Evolutionary conservation across 2,113 vertebrate species (phyloP), one percentile per base, ranked within the genome.

Genomic region (Tiliqua scincoides): DNA sequence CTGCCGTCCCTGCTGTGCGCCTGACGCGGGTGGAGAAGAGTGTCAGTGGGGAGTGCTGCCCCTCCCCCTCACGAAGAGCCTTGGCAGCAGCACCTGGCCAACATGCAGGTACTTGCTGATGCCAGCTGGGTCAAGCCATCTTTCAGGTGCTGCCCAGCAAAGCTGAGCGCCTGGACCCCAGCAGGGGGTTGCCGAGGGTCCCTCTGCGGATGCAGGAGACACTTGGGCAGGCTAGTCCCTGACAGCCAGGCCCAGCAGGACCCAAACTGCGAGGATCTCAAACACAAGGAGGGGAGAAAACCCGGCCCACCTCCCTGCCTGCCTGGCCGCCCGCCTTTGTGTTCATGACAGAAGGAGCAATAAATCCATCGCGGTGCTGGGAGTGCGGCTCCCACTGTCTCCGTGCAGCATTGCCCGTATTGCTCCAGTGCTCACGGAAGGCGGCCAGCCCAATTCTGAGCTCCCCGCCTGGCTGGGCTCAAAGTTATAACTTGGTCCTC

Each of bases 1-100:
- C 7, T 62, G 87, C 63, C 57, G 89, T 93, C 86, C 88, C 65
- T 84, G 87, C 20, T 35, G 74, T 20, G 74, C n/a, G n/a, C n/a
- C 73, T 6, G 48, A 17, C 2, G 15, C 18, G 30, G 54, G 71
- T 6, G 6, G 32, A 14, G 4, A 32, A 5, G 14, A n/a, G 4
- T 43, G 40, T 8, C 62, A 1, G 15, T 20, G 63, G 83, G 23
- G 14, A 72, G 0, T 32, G 72, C 76, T 0, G 37, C 21, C 21
- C 84, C 43, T 21, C 0, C 79, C 65, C 48, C 4, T 75, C 37
- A 0, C 8, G 2, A 73, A 73, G 82, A 37, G 15, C 87, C 84
- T 5, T 48, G 43, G n/a, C 20, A 81, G 85, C 79, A 83, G 75
- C 43, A 30, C 70, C 85, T 85, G 90, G 87, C 3, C 9, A 86